Conservation (phyloP, 2,113 vertebrate genomes). For the Microtus ochrogaster region DNA sequence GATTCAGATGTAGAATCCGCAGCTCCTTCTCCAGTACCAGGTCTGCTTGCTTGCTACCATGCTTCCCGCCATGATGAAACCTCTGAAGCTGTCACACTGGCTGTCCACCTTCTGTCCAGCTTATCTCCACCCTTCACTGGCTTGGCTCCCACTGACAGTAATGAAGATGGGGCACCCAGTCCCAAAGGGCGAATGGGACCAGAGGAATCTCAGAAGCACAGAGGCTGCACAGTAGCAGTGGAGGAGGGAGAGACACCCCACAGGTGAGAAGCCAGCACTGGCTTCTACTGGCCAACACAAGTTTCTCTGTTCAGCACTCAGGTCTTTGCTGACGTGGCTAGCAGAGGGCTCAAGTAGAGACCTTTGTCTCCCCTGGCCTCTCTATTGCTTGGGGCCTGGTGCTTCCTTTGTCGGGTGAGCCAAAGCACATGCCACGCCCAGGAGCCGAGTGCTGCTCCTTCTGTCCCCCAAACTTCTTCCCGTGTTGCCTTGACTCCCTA, state of each 20-base stretch:
- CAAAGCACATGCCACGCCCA: neutral
- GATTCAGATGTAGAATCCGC: too few species aligned
- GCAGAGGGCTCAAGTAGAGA: neutral
- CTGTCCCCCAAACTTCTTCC: neutral
- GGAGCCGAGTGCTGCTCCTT: too few species aligned
- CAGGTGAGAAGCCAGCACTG: neutral
- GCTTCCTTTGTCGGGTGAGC: neutral
- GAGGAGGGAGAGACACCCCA: neutral
- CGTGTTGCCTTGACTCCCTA: neutral
- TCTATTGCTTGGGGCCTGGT: neutral
- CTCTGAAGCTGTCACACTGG: too few species aligned
- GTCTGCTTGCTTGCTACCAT: too few species aligned
- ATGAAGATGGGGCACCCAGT: too few species aligned
- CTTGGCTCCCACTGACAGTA: too few species aligned
- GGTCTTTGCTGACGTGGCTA: neutral
- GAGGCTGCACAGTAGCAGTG: neutral
- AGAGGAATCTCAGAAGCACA: neutral
- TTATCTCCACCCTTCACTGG: too few species aligned
- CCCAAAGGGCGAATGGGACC: too few species aligned
- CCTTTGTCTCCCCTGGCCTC: neutral
- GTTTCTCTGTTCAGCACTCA: neutral
- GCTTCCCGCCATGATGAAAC: too few species aligned
- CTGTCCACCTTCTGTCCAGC: too few species aligned
- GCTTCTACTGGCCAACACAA: neutral
- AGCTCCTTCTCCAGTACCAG: too few species aligned